A percentile compares a stretch with the other conserved stretches of the same genome.
phyloP scores from a whole-genome alignment of 2,888 invertebrate species.

The Drosophila parthenogenetica region DNA sequence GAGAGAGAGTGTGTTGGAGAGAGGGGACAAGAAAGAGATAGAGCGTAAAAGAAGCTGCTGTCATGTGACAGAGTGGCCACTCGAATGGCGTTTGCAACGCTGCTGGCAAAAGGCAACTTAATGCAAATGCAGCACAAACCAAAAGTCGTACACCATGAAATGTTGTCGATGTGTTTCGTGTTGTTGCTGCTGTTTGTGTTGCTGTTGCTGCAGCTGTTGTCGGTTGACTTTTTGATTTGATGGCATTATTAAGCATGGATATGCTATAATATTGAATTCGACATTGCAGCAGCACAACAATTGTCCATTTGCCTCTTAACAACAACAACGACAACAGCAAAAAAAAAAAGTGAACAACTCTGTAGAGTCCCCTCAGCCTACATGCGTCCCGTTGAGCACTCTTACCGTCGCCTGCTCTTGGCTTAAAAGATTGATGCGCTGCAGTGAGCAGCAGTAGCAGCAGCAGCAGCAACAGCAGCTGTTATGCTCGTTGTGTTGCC shows the following conservation, averaged over 20 bases:
- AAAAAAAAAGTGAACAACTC: conserved; percentile 1
- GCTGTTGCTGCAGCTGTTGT: conserved; percentile 2
- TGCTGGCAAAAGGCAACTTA: conserved; percentile 29
- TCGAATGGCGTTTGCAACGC: conserved; percentile 51
- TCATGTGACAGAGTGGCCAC: conserved; percentile 57
- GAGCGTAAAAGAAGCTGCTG: background rate
- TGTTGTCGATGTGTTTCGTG: background rate
- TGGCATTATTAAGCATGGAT: conserved; percentile 67
- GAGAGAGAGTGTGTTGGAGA: background rate
- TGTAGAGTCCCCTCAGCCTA: background rate
- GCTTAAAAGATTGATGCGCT: conserved; percentile 49
- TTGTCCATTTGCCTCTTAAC: conserved; percentile 34
- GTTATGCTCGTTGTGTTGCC: conserved; percentile 13
- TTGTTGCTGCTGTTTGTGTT: background rate
- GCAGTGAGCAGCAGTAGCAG: conserved; percentile 43
- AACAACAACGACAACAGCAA: background rate
- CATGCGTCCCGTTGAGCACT: too few relatives aligned
- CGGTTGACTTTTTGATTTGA: conserved; percentile 50
- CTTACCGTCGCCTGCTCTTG: conserved; percentile 2
- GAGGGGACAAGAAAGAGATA: background rate
- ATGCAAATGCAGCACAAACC: conserved; percentile 20
- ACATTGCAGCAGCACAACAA: conserved; percentile 11
- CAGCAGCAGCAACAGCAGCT: conserved; percentile 7
- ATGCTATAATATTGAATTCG: conserved; percentile 47
- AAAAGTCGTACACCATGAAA: conserved; percentile 2